These are phyloP conservation scores for Hybos culiciformis DNA, from an alignment of 2,888 invertebrate genomes.

Conservation along the genomic window DNA sequence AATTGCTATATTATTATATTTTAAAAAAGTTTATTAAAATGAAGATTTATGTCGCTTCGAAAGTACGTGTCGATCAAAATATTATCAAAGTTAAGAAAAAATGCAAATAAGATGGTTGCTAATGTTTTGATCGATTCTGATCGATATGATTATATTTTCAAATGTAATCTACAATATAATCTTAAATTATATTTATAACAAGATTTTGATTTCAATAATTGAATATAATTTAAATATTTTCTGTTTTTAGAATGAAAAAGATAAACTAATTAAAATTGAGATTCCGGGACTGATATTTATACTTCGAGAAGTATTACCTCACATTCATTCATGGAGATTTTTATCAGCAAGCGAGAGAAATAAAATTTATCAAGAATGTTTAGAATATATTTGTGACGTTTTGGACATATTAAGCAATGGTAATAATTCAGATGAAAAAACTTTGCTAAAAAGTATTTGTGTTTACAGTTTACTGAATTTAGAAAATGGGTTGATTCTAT, in stretches of 20 bases:
- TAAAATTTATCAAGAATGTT: slow-evolving; percentile 38
- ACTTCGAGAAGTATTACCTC: slow-evolving; percentile 48
- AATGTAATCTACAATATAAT: no score
- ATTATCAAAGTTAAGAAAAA: no score
- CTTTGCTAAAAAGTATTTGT: slow-evolving; percentile 40
- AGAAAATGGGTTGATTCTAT: slow-evolving; percentile 44
- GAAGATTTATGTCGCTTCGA: no score
- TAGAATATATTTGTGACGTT: slow-evolving; percentile 38
- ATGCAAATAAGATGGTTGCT: no score
- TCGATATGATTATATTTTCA: no score
- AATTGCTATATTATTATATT: no score
- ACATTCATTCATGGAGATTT: slow-evolving; percentile 48
- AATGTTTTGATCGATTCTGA: no score
- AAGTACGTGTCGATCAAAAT: no score
- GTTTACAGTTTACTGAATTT: slow-evolving; percentile 43
- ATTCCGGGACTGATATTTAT: slow-evolving; percentile 47
- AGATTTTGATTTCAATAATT: no score
- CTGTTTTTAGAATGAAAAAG: slow-evolving; percentile 20
- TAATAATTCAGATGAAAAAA: slow-evolving; percentile 17
- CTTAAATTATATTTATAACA: no score
- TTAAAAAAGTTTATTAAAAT: no score
- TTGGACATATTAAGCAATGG: slow-evolving; percentile 22
- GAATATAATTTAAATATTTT: background rate
- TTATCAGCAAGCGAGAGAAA: slow-evolving; percentile 35
- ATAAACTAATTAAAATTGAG: slow-evolving; percentile 36